These are phyloP conservation scores for Orchesella flavescens DNA, from an alignment of 2,888 invertebrate genomes.

Conservation along the genomic window DNA sequence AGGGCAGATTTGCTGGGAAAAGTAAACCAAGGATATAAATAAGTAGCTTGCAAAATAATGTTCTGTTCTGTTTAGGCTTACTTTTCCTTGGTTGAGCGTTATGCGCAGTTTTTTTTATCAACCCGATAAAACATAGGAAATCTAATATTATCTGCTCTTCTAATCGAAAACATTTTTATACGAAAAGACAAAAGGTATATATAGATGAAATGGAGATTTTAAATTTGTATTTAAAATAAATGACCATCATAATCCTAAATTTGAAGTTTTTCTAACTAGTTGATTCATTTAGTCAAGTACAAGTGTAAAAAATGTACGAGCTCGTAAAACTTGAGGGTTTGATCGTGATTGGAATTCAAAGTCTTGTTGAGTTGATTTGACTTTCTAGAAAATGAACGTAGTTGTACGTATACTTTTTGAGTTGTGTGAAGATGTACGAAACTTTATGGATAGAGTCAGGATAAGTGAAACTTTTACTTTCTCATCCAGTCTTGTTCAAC, in stretches of 20 bases:
- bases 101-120: no score
- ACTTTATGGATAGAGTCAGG: background rate
- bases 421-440: background rate
- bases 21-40: no score
- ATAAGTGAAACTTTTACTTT: background rate
- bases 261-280: constrained; percentile 7
- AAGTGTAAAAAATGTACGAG: constrained; percentile 9
- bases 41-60: no score
- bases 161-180: no score
- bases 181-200: no score
- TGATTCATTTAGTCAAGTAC: constrained; percentile 7
- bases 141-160: no score
- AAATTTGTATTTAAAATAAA: constrained; percentile 15
- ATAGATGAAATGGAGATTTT: no score
- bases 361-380: background rate
- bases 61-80: no score
- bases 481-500: background rate
- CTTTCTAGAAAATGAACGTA: background rate
- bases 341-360: constrained; percentile 41
- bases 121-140: no score
- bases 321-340: constrained; percentile 31
- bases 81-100: no score
- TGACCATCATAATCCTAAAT: constrained; percentile 1
- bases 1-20: no score
- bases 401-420: no score